These are phyloP conservation scores for Xestobium rufovillosum DNA, from an alignment of 2,888 invertebrate species.

Conservation along the genomic window DNA sequence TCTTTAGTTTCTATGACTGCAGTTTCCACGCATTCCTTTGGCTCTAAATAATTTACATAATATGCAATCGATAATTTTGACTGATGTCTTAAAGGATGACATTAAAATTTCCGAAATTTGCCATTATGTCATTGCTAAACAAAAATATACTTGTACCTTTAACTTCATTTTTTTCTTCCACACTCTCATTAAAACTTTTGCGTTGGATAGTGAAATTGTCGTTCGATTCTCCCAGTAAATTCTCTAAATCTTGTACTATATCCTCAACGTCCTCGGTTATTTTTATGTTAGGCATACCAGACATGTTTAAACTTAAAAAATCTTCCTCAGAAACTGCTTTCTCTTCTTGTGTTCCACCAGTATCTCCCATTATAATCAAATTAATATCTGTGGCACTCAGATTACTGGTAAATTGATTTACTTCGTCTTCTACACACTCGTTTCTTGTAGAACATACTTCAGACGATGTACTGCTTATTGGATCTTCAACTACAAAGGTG, in stretches of 20 bases:
- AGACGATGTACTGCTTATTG: conserved; percentile 40
- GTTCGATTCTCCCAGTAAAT: conserved; percentile 33
- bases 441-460: conserved; percentile 26
- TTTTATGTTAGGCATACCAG: conserved; percentile 30
- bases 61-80: too few species aligned
- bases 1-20: too few species aligned
- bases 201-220: too few species aligned
- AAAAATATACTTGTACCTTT: too few species aligned
- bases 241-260: conserved; percentile 41
- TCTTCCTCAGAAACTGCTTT: conserved; percentile 3
- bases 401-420: conserved; percentile 10
- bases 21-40: too few species aligned
- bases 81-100: too few species aligned
- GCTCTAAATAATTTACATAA: too few species aligned
- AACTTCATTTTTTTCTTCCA: not conserved
- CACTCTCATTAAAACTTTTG: too few species aligned
- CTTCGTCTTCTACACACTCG: conserved; percentile 12
- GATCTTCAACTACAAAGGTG: conserved; percentile 32
- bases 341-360: not conserved
- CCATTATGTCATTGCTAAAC: too few species aligned
- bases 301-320: conserved; percentile 28
- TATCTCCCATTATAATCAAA: not conserved
- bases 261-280: conserved; percentile 42
- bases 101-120: too few species aligned
- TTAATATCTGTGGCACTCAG: not conserved